Percentiles rank a stretch among this genome's conserved stretches.
Evolutionary conservation across 2,888 invertebrate species (phyloP).

Genomic region (Agriopis aurantiaria): DNA sequence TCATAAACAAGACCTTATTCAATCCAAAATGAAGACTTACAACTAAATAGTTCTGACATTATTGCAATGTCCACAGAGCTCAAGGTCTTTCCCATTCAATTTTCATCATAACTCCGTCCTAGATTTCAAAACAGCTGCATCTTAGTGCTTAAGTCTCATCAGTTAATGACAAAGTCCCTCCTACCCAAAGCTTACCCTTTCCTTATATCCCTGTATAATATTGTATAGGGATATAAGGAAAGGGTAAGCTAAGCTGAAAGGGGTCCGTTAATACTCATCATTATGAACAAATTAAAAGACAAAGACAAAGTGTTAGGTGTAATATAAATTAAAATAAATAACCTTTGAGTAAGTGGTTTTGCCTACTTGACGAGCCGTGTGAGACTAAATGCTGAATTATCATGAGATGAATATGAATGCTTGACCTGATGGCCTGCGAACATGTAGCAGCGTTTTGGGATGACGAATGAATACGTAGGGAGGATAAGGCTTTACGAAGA

Average conservation of each 20-base stretch:
- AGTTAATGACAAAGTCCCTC: background rate
- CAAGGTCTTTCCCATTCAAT: conserved; percentile 28
- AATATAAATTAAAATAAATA: conserved; percentile 33
- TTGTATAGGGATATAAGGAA: too few relatives aligned
- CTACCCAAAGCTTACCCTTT: too few relatives aligned
- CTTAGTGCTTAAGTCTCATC: conserved; percentile 16
- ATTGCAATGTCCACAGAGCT: conserved; percentile 22
- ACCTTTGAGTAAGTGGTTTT: conserved; percentile 28
- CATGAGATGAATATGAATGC: conserved; percentile 14
- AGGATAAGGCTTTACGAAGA: background rate
- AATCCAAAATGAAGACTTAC: too few relatives aligned
- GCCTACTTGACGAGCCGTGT: conserved; percentile 27
- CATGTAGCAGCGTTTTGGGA: background rate
- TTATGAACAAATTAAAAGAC: too few relatives aligned
- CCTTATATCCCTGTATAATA: too few relatives aligned
- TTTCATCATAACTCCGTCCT: conserved; percentile 38
- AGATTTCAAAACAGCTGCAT: conserved; percentile 36
- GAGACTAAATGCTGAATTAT: conserved; percentile 29
- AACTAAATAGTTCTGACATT: background rate
- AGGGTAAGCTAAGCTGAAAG: too few relatives aligned
- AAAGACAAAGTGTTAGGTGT: conserved; percentile 7
- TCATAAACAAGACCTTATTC: too few relatives aligned
- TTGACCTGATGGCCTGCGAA: conserved; percentile 5
- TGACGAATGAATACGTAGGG: background rate
- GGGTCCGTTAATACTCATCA: too few relatives aligned